These are phyloP conservation scores for Zaprionus lineosus DNA, from an alignment of 2,888 invertebrate species.

Conservation along the genomic window DNA sequence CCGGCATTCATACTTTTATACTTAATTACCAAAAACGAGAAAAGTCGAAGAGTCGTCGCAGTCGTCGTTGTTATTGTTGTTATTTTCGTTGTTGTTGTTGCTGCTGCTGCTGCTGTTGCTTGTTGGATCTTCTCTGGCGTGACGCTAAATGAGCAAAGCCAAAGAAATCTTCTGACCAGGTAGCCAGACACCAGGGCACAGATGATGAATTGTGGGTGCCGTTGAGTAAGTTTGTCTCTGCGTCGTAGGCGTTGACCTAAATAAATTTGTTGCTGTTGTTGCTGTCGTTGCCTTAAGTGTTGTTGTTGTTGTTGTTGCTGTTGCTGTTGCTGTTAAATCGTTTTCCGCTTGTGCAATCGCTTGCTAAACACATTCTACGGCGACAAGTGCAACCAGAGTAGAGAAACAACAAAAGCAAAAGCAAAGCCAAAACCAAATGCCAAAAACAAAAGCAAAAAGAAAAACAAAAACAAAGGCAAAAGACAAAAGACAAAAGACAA, in stretches of 20 bases:
- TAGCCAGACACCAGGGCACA: slow-evolving; percentile 57
- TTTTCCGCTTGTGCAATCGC: slow-evolving; percentile 74
- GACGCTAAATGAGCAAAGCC: slow-evolving; percentile 62
- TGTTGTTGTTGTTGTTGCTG: slow-evolving; percentile 14
- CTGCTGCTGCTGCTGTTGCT: slow-evolving; percentile 29
- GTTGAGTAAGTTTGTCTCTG: slow-evolving; percentile 70
- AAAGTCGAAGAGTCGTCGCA: slow-evolving; percentile 33
- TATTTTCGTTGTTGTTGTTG: slow-evolving; percentile 12
- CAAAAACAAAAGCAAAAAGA: too few species aligned
- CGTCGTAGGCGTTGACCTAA: slow-evolving; percentile 75
- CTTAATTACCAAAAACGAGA: slow-evolving; percentile 72
- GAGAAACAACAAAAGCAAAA: too few species aligned
- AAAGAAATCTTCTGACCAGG: slow-evolving; percentile 62
- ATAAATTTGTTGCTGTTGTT: slow-evolving; percentile 46
- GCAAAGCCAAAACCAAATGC: too few species aligned
- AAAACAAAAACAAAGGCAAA: too few species aligned
- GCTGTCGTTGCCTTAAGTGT: slow-evolving; percentile 8
- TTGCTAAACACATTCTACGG: slow-evolving; percentile 57
- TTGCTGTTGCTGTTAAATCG: slow-evolving; percentile 52
- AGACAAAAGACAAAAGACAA: too few species aligned
- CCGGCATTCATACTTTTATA: slow-evolving; percentile 76
- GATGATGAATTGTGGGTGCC: slow-evolving; percentile 74
- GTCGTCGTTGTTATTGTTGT: slow-evolving; percentile 23
- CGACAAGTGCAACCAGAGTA: slow-evolving; percentile 68
- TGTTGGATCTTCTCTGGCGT: slow-evolving; percentile 61